Evolutionary conservation across 1,140 invertebrate genomes (phyloP).

Genomic region (Plutomurus gul): DNA sequence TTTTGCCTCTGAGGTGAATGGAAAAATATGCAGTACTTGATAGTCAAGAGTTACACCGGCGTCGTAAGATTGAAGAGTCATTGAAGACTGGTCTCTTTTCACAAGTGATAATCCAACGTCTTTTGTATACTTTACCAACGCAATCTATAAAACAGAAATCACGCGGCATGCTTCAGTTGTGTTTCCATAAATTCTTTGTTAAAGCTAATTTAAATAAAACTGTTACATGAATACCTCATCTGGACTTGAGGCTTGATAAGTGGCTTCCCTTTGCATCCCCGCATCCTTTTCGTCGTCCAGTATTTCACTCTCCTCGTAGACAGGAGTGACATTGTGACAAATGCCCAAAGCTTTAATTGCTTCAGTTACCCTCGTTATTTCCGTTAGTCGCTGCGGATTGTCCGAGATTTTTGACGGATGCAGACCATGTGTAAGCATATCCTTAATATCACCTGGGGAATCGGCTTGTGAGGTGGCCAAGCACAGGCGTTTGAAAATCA

Average conservation of each 20-base stretch:
- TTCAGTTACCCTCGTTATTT: constrained; percentile 79
- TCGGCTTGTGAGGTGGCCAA: constrained; percentile 69
- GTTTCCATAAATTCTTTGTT: not conserved
- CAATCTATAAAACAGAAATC: constrained; percentile 41
- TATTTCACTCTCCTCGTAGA: constrained; percentile 70
- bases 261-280: constrained; percentile 54
- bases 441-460: constrained; percentile 39
- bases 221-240: constrained; percentile 76
- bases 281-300: constrained; percentile 57
- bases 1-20: constrained; percentile 98
- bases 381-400: constrained; percentile 54
- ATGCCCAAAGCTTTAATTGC: constrained; percentile 92
- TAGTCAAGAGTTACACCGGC: constrained; percentile 68
- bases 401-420: not conserved
- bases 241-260: constrained; percentile 86
- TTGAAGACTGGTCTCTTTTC: constrained; percentile 42
- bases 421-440: constrained; percentile 37
- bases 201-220: not conserved
- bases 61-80: constrained; percentile 61
- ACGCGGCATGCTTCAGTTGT: not conserved
- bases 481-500: constrained; percentile 95
- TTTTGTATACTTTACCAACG: constrained; percentile 49
- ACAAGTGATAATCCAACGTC: constrained; percentile 47
- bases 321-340: constrained; percentile 99
- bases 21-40: constrained; percentile 94